Evolutionary conservation across 1,140 invertebrate genomes (phyloP), one percentile per base, ranked within the genome.

Genomic region (Zophobas morio): DNA sequence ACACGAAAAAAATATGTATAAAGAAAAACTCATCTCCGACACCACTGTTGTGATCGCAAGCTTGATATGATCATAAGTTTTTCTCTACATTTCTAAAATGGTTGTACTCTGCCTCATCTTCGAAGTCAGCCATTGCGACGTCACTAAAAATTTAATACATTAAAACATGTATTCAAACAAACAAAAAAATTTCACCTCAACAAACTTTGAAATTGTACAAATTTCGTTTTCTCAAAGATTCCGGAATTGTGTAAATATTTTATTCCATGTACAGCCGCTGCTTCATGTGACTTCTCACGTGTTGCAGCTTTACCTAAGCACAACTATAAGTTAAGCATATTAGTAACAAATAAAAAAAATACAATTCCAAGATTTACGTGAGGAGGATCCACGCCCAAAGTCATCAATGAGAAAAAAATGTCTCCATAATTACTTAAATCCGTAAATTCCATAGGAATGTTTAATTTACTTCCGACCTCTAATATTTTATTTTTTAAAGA

Each of bases 301-400:
- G 63, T 79, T 1, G 74, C 6, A 34, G 78, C 81, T 71, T 81
- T 70, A 35, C 82, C 82, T 39, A 82, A 81, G 74, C 82, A 84
- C 2, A 82, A 71, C 82, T 84, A 49, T 70, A 80, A 75, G 78
- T 72, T 34, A 20, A 20, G 20, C 20, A 20, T 49, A 37, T 1
- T n/a, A 56, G 47, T 49, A 34, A 6, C 37, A 63, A 39, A 34
- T 60, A 42, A 49, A 74, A 56, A 57, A 40, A 39, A 63, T 40
- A 35, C 8, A 47, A 8, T 36, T 76, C 6, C 37, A 49, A 53
- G 6, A 78, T 78, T 75, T 80, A 80, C 80, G 80, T 78, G 77
- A 76, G 71, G 34, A 20, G 78, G 81, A 57, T 82, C 78, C 2
- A 73, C 53, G 49, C 78, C 75, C 57, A 82, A 70, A 60, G 73